Conservation (phyloP, 2,888 invertebrate species). For the Drosophila tanythrix region DNA sequence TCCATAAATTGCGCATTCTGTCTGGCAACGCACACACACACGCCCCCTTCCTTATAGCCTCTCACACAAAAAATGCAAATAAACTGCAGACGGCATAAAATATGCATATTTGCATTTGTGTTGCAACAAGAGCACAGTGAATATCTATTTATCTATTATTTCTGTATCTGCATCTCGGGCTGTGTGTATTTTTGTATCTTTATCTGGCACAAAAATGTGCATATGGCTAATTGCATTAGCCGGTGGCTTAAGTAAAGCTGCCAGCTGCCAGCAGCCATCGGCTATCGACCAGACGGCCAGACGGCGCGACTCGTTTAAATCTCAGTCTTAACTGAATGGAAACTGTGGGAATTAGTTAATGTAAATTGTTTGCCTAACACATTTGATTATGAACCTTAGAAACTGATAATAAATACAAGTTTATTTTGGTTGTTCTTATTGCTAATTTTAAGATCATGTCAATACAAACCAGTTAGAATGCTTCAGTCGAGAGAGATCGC, state of each 20-base stretch:
- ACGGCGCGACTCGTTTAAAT: slow-evolving; percentile 33
- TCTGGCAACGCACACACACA: slow-evolving; percentile 14
- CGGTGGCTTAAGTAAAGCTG: slow-evolving; percentile 6
- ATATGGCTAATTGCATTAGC: slow-evolving; percentile 29
- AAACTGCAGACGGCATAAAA: slow-evolving; percentile 55
- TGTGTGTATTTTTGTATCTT: slow-evolving; percentile 28
- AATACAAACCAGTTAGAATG: background rate
- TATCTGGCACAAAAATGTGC: slow-evolving; percentile 36
- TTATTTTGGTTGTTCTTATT: background rate
- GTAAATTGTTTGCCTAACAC: background rate
- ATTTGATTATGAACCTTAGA: background rate
- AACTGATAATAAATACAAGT: background rate
- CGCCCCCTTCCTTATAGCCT: background rate
- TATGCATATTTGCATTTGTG: slow-evolving; percentile 1
- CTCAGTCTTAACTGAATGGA: background rate
- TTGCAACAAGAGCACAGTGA: background rate
- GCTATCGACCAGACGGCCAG: slow-evolving; percentile 23
- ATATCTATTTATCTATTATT: background rate
- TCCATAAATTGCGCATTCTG: slow-evolving; percentile 37
- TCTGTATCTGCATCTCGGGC: slow-evolving; percentile 12
- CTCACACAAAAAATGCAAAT: background rate
- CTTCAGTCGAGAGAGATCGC: background rate
- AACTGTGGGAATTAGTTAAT: slow-evolving; percentile 2
- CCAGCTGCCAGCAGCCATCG: background rate
- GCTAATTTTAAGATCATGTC: background rate